Evolutionary conservation across 2,797 vertebrate genomes (phyloP), one percentile per base, ranked within the genome.

Genomic region (Coccyzus lansbergi): DNA sequence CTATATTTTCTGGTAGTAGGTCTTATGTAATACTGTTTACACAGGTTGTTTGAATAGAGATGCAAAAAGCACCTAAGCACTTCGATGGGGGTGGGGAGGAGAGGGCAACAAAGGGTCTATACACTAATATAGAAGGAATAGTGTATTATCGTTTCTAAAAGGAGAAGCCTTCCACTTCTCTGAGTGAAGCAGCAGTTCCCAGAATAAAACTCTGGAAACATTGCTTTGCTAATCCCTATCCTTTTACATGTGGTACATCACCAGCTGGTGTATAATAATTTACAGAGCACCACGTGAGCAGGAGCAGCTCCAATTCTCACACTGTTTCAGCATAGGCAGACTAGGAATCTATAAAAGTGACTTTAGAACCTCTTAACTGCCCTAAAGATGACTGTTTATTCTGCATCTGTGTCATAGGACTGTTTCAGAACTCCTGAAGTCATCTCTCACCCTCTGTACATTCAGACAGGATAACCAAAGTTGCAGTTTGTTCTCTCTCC

Each of bases 141-240:
- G 15, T 7, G 24, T 49, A 52, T 34, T 56, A 82, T 8, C 10
- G 19, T 25, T 83, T 76, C 38, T 46, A 4, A 36, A 91, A 81
- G 17, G 6, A 71, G 24, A 49, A 81, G 25, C 5, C 36, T 86
- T 84, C 22, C 24, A 62, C n/a, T 76, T 15, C 69, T 83, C 49
- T 46, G 25, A 90, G 42, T 67, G 75, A 81, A 68, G 58, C 71
- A 92, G 48, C 42, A 88, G 53, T 53, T 93, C 67, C 71, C 80
- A 83, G 75, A 80, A 91, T 48, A 94, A 76, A 90, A 64, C 26
- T 79, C 72, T 79, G 53, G 69, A 92, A 94, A 90, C 36, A 86
- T 34, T 46, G 17, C 55, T 92, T 59, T 60, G 59, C 86, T 94
- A 65, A 84, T 86, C 55, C 60, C 69, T 53, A 84, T 63, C 72